Conservation (phyloP, 2,797 vertebrate species). For the Betta splendens region DNA sequence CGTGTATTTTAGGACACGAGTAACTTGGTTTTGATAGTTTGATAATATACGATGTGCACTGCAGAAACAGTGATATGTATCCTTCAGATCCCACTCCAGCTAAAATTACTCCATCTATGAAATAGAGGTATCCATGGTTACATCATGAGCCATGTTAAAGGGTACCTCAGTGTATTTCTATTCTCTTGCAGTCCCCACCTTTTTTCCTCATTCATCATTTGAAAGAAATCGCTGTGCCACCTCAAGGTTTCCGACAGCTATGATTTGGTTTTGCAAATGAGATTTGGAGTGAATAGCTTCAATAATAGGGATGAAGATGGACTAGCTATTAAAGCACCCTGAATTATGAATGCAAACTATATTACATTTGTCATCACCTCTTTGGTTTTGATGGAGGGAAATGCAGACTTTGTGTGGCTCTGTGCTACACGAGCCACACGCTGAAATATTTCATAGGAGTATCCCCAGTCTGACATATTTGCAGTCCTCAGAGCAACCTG, state of each 20-base stretch:
- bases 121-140: slow-evolving; percentile 86
- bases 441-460: slow-evolving; percentile 66
- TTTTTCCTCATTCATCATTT: slow-evolving; percentile 75
- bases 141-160: slow-evolving; percentile 81
- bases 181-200: slow-evolving; percentile 71
- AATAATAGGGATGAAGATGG: slow-evolving; percentile 54
- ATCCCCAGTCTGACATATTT: slow-evolving; percentile 73
- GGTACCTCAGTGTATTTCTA: slow-evolving; percentile 73
- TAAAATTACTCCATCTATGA: slow-evolving; percentile 83
- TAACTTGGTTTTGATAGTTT: slow-evolving; percentile 33
- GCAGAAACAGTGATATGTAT: slow-evolving; percentile 65
- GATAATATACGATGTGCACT: slow-evolving; percentile 48
- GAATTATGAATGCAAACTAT: slow-evolving; percentile 63
- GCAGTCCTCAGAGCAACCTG: slow-evolving; percentile 82
- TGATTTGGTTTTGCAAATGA: slow-evolving; percentile 59
- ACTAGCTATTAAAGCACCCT: slow-evolving; percentile 57
- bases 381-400: slow-evolving; percentile 38
- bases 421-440: slow-evolving; percentile 54
- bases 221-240: slow-evolving; percentile 57
- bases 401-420: slow-evolving; percentile 38
- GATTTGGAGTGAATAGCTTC: slow-evolving; percentile 53
- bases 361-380: slow-evolving; percentile 56
- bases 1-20: neutral
- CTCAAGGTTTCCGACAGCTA: slow-evolving; percentile 61
- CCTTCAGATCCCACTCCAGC: slow-evolving; percentile 80